Conservation (phyloP, 2,888 invertebrate species). For the Exephanes ischioxanthus region DNA sequence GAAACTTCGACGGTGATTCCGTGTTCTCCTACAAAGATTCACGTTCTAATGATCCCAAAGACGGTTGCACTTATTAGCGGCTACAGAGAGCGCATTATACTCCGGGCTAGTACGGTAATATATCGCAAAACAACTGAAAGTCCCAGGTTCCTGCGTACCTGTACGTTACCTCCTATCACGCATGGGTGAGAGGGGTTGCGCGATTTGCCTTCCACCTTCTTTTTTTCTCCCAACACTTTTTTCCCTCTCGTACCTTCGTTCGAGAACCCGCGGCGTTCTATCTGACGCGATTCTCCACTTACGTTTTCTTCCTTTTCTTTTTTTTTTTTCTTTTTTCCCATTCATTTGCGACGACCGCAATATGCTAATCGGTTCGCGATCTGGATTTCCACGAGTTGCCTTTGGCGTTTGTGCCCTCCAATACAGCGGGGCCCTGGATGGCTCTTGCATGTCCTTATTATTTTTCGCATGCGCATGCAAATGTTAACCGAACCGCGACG, state of each 20-base stretch:
- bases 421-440: slow-evolving; percentile 33
- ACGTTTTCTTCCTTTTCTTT: slow-evolving; percentile 25
- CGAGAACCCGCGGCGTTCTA: not conserved
- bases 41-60: slow-evolving; percentile 29
- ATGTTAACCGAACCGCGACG: slow-evolving; percentile 46
- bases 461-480: slow-evolving; percentile 54
- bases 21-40: slow-evolving; percentile 6
- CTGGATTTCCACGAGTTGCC: slow-evolving; percentile 58
- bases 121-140: slow-evolving; percentile 49
- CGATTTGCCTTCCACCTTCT: slow-evolving; percentile 60
- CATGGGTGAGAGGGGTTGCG: slow-evolving; percentile 75
- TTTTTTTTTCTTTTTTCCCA: slow-evolving; percentile 44
- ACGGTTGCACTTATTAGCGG: slow-evolving; percentile 59
- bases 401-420: not conserved
- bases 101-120: slow-evolving; percentile 12
- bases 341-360: slow-evolving; percentile 61
- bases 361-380: slow-evolving; percentile 70
- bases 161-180: slow-evolving; percentile 73
- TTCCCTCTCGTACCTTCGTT: slow-evolving; percentile 11
- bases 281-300: slow-evolving; percentile 35
- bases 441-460: slow-evolving; percentile 17
- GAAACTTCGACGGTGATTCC: not conserved
- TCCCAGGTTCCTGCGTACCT: slow-evolving; percentile 63
- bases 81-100: slow-evolving; percentile 13
- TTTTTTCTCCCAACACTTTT: slow-evolving; percentile 27